phyloP scores from a whole-genome alignment of 1,140 invertebrate species.

The Cydia amplana region DNA sequence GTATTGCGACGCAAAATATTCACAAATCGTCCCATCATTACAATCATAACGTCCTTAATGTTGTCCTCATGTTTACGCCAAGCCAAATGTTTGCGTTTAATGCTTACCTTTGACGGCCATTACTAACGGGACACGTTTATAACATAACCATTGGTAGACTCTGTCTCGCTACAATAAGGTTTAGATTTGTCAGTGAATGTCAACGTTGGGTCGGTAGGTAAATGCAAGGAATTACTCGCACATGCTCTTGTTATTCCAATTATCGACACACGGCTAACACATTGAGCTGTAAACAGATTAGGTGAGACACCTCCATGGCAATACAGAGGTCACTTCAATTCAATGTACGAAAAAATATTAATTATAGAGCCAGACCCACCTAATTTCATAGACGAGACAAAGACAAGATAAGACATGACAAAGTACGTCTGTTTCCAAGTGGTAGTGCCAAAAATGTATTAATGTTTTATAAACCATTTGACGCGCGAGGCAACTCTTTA shows the following conservation, averaged over 20 bases:
- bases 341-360: too few relatives aligned
- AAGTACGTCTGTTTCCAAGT: too few relatives aligned
- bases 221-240: neutral
- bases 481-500: too few relatives aligned
- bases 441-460: too few relatives aligned
- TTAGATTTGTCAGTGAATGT: neutral
- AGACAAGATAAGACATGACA: too few relatives aligned
- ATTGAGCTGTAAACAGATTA: slow-evolving; percentile 21
- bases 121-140: neutral
- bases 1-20: neutral
- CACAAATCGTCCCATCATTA: neutral
- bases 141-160: neutral
- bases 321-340: too few relatives aligned
- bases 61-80: neutral
- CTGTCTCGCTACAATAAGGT: neutral
- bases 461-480: too few relatives aligned
- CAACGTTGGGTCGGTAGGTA: neutral
- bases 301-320: too few relatives aligned
- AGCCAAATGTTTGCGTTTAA: neutral
- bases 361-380: too few relatives aligned
- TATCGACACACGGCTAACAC: slow-evolving; percentile 39
- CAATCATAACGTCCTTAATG: too few relatives aligned
- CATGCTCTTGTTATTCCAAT: slow-evolving; percentile 36
- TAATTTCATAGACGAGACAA: too few relatives aligned
- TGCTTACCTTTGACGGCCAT: neutral